Percentiles rank a stretch among this genome's conserved stretches.
Evolutionary conservation across 2,888 invertebrate genomes (phyloP).

Genomic region (Neria commutata): DNA sequence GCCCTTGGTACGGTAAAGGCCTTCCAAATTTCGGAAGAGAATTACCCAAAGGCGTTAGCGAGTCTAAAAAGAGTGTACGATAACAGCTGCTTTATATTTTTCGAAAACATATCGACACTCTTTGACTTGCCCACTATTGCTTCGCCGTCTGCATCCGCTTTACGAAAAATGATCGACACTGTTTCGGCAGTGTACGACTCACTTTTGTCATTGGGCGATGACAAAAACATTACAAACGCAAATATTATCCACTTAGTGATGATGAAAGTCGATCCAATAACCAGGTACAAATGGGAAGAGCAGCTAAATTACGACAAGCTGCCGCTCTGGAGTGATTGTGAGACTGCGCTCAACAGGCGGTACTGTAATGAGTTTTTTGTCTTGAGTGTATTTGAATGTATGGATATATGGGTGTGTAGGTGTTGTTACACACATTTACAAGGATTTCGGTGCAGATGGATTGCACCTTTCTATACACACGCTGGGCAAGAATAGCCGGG

Average conservation of each 20-base stretch:
- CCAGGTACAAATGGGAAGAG: slow-evolving; percentile 20
- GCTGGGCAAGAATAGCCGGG: no score
- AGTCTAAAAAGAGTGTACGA: slow-evolving; percentile 24
- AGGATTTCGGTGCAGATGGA: no score
- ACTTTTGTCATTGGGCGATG: slow-evolving; percentile 26
- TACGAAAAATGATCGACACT: slow-evolving; percentile 30
- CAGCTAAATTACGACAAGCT: slow-evolving; percentile 18
- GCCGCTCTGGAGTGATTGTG: slow-evolving; percentile 24
- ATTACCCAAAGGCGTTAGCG: slow-evolving; percentile 25
- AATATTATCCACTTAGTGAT: slow-evolving; percentile 30
- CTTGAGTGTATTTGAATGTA: no score
- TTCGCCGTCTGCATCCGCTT: slow-evolving; percentile 26
- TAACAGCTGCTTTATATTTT: slow-evolving; percentile 30
- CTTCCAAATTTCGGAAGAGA: slow-evolving; percentile 24
- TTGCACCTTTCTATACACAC: no score
- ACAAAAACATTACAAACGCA: slow-evolving; percentile 28
- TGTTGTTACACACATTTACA: no score
- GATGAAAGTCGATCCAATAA: slow-evolving; percentile 25
- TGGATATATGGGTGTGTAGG: no score
- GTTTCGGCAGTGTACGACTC: slow-evolving; percentile 29
- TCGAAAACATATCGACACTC: slow-evolving; percentile 27
- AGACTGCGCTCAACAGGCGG: slow-evolving; percentile 21
- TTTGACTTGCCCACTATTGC: slow-evolving; percentile 28
- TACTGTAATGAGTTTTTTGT: no score
- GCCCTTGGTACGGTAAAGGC: slow-evolving; percentile 27